Conservation (phyloP, 2,797 vertebrate species). For the Poecilia wingei region DNA sequence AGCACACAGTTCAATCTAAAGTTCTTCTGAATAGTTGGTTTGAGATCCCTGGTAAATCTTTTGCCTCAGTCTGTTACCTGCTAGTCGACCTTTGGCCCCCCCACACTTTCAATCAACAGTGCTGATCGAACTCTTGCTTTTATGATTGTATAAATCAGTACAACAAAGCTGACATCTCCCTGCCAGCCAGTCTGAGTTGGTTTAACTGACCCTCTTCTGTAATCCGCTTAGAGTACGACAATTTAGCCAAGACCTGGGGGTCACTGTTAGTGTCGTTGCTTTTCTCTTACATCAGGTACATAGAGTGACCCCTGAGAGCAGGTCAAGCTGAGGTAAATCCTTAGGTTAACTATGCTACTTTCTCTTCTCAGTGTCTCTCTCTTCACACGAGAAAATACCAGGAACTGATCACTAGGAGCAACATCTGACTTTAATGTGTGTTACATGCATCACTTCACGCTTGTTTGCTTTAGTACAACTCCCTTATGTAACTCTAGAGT, state of each 20-base stretch:
- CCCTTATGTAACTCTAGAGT: background rate
- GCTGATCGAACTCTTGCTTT: conserved; percentile 37
- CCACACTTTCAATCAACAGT: background rate
- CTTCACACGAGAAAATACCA: conserved; percentile 1
- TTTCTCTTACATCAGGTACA: conserved; percentile 23
- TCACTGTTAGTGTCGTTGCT: conserved; percentile 30
- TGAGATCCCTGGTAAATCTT: background rate
- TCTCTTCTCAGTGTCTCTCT: conserved; percentile 5
- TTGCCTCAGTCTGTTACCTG: background rate
- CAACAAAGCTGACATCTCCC: conserved; percentile 14
- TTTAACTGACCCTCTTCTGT: conserved; percentile 28
- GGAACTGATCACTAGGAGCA: background rate
- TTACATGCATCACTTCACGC: background rate
- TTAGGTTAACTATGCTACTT: background rate
- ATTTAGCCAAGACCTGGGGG: conserved; percentile 24
- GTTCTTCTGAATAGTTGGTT: background rate
- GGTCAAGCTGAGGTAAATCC: conserved; percentile 41
- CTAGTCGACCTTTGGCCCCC: background rate
- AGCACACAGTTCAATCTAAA: no score
- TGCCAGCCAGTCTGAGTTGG: conserved; percentile 7
- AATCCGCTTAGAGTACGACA: conserved; percentile 34
- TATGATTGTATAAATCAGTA: conserved; percentile 20
- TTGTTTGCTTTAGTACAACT: conserved; percentile 12
- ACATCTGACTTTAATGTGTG: background rate
- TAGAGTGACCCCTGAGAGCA: conserved; percentile 16